phyloP scores from a whole-genome alignment of 1,140 invertebrate species.

The Drosophila malerkotliana region DNA sequence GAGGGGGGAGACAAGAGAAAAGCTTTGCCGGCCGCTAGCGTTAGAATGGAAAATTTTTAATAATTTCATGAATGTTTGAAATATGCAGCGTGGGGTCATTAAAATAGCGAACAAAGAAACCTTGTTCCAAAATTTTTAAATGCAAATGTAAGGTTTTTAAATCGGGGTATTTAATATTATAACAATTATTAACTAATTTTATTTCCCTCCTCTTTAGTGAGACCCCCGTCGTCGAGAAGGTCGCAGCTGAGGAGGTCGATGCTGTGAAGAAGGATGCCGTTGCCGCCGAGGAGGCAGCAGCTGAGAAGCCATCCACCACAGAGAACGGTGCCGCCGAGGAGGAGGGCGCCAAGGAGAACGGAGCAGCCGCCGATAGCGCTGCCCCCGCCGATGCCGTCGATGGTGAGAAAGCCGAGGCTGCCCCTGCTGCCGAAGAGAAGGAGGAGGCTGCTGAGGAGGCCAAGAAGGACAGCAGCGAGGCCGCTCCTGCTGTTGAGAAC shows the following conservation, averaged over 20 bases:
- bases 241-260: conserved; percentile 78
- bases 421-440: conserved; percentile 38
- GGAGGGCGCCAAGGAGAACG: conserved; percentile 60
- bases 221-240: conserved; percentile 82
- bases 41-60: conserved; percentile 15
- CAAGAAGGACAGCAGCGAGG: conserved; percentile 68
- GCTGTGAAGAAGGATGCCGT: conserved; percentile 75
- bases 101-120: background rate
- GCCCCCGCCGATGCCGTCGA: conserved; percentile 30
- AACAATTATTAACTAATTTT: too few relatives aligned
- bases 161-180: too few relatives aligned
- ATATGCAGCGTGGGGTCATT: background rate
- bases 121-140: background rate
- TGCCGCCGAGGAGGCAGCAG: conserved; percentile 58
- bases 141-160: background rate
- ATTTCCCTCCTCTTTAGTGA: conserved; percentile 48
- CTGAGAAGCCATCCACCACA: conserved; percentile 64
- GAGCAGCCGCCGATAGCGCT: conserved; percentile 53
- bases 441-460: conserved; percentile 64
- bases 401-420: conserved; percentile 41
- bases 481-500: conserved; percentile 65
- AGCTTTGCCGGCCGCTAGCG: conserved; percentile 17
- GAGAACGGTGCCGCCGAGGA: conserved; percentile 70
- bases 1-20: background rate
- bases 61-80: conserved; percentile 24